Evolutionary conservation across 2,113 vertebrate genomes (phyloP), one percentile per base, ranked within the genome.

Genomic region (Melanotaenia duboulayi): DNA sequence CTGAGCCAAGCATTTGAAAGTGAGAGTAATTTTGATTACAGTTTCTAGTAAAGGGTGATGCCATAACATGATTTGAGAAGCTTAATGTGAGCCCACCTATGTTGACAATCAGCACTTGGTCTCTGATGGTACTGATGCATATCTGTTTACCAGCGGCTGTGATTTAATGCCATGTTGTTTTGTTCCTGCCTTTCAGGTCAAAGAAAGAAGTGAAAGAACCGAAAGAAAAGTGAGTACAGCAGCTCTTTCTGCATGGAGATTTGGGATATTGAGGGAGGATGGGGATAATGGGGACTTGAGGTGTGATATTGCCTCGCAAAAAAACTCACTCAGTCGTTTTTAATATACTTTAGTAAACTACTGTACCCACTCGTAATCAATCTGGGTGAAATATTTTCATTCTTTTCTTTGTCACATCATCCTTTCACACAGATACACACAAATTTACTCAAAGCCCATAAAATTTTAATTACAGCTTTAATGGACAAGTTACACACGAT

Each of bases 171-270:
- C 35, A 19, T 44, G 4, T 66, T 87, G 86, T 92, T 78, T 82
- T 93, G 88, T 82, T 71, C 83, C 51, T 90, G 40, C 84, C 37
- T 93, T 94, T 65, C 93, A 99, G 98, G 95, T 92, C 91, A 96
- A 99, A 96, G 96, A 96, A 94, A 95, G 96, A 97, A 78, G 87
- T 91, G 69, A 95, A 86, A 94, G 94, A 94, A 86, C 95, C 92
- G 91, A 96, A 84, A 96, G 96, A 98, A 96, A 96, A 96, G 97
- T 97, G 96, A 98, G 97, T 98, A 93, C 74, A 74, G 58, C 52
- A 69, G 42, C 62, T 58, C 54, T 81, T 65, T 83, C 64, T 89
- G 57, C 72, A 82, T 81, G 81, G 69, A 83, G 72, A 67, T 76
- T 71, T 64, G 54, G 60, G 50, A 78, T 70, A 56, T 32, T 40